Conservation (phyloP, 2,113 vertebrate species). For the Gorsachius goisagi region DNA sequence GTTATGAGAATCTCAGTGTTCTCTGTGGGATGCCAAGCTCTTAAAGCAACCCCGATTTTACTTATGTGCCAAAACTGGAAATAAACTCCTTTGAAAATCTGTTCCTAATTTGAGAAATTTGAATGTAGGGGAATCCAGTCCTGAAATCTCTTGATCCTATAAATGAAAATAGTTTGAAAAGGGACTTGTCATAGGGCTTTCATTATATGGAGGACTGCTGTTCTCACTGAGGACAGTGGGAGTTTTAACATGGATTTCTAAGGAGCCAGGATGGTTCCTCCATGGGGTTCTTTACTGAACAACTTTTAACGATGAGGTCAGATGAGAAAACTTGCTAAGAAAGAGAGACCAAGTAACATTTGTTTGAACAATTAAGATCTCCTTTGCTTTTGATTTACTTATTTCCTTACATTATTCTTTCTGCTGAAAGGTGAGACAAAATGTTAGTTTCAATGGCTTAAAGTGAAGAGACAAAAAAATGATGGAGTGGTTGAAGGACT, state of each 20-base stretch:
- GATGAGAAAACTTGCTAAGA: not conserved
- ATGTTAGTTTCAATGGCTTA: not conserved
- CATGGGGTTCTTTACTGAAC: not conserved
- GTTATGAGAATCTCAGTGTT: not conserved
- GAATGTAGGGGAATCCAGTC: not conserved
- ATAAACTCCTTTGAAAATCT: not conserved
- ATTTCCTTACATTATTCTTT: not conserved
- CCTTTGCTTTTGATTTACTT: not conserved
- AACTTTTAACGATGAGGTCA: not conserved
- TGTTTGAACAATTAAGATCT: not conserved
- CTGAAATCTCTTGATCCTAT: not conserved
- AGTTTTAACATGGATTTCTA: not conserved
- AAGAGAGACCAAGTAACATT: not conserved
- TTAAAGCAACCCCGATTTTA: not conserved
- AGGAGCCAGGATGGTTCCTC: not conserved
- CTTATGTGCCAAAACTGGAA: not conserved
- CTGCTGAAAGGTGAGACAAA: not conserved
- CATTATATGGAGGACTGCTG: not conserved
- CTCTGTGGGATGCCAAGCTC: not conserved
- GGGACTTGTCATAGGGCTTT: not conserved
- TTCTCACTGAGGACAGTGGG: not conserved
- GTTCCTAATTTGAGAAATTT: not conserved
- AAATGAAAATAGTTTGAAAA: not conserved
- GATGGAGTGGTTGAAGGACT: not conserved
- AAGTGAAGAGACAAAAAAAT: not conserved